Evolutionary conservation across 1,140 invertebrate species (phyloP).

Genomic region (Drosophila azteca): DNA sequence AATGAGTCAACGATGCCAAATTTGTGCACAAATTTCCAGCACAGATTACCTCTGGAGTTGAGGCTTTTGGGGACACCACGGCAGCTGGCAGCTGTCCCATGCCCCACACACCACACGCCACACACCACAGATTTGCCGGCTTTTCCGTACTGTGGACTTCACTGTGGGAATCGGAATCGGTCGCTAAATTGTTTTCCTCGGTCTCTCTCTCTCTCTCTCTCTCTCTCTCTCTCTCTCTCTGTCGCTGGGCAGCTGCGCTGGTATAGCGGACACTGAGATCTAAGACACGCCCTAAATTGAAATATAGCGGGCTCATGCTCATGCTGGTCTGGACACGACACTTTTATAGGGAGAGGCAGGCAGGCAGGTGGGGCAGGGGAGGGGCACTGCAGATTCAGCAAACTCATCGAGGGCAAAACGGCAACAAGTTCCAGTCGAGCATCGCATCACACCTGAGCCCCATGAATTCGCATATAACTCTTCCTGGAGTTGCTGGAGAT

Average conservation of each 20-base stretch:
- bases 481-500: neutral
- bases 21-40: slow-evolving; percentile 26
- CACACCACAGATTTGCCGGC: slow-evolving; percentile 22
- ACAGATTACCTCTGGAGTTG: slow-evolving; percentile 77
- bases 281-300: slow-evolving; percentile 87
- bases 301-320: slow-evolving; percentile 89
- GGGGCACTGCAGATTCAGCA: slow-evolving; percentile 16
- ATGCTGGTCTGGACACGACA: slow-evolving; percentile 92
- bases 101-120: too few relatives aligned
- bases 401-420: slow-evolving; percentile 41
- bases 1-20: slow-evolving; percentile 47
- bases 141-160: slow-evolving; percentile 3
- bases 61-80: slow-evolving; percentile 87
- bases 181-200: slow-evolving; percentile 29
- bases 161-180: slow-evolving; percentile 41
- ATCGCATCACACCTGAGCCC: slow-evolving; percentile 28
- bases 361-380: neutral
- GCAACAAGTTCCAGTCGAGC: slow-evolving; percentile 33
- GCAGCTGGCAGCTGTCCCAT: slow-evolving; percentile 39
- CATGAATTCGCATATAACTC: slow-evolving; percentile 41
- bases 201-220: too few relatives aligned
- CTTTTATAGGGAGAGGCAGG: slow-evolving; percentile 85
- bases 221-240: too few relatives aligned
- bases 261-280: slow-evolving; percentile 85
- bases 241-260: slow-evolving; percentile 4